Base-by-base conservation (phyloP, 2,888 invertebrate genomes). In the Lottia gigantea region DNA sequence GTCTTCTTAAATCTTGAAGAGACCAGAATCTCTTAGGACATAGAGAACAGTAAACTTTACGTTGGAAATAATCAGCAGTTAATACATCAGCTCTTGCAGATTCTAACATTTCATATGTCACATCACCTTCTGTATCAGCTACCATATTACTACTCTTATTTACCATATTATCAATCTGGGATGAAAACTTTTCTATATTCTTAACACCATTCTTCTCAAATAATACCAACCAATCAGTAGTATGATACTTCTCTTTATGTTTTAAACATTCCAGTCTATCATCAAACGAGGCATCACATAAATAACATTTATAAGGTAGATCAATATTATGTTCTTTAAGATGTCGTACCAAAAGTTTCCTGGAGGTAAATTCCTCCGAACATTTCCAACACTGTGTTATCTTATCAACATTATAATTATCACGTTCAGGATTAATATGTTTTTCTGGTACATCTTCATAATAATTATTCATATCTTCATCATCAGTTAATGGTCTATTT, bases 11-110 rank as follows among this genome's bases (percentile, higher is more conserved):
- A 88, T 97, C 97, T 87, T 97, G 96, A 0, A 96, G 95, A 0
- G 96, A 96, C 96, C 96, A 96, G 90, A 97, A 97, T 64, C 96
- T 93, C 74, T 96, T 93, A 86, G 96, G 92, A 88, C 97, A 97
- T 85, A 97, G 95, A 0, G 96, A 95, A 87, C 97, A 88, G 78
- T 83, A 84, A 31, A 87, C 85, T 75, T 87, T 87, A 47, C 85
- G 75, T 80, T 85, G 82, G 74, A 81, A 78, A 73, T 83, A 83
- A 73, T 83, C 84, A 25, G 82, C 78, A 0, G 82, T 78, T 45
- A 79, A 77, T 45, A 78, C 79, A 55, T 55, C 55, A 23, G 55
- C 55, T 55, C 55, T 23, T 4, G 61, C 55, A 49, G 19, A 55
- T 31, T 23, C 19, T 7, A 23, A 31, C 55, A 55, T 55, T 49